Conservation (phyloP, 2,797 vertebrate genomes). For the Manis crassicaudata region DNA sequence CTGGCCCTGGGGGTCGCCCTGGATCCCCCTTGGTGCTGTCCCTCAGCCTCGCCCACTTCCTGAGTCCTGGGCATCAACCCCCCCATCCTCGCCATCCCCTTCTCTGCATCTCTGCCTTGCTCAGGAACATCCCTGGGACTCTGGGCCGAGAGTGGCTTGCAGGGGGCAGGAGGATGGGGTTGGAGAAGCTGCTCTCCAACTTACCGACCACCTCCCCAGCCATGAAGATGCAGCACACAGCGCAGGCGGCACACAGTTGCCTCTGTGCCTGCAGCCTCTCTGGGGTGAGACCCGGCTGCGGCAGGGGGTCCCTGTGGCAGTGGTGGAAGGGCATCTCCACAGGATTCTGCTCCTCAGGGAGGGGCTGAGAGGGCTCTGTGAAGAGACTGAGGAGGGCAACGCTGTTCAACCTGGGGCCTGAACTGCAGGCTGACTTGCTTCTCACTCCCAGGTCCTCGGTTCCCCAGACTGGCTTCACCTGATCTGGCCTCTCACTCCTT, state of each 20-base stretch:
- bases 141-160: not conserved
- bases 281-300: slow-evolving; percentile 71
- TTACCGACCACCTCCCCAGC: slow-evolving; percentile 96
- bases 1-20: fast-evolving
- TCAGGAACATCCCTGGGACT: not conserved
- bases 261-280: slow-evolving; percentile 89
- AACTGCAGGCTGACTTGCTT: not conserved
- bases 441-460: not conserved
- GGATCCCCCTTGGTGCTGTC: not conserved
- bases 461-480: not conserved
- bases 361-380: slow-evolving; percentile 85
- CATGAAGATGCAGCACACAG: slow-evolving; percentile 96
- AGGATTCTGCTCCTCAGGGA: slow-evolving; percentile 85
- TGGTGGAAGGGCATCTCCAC: slow-evolving; percentile 84
- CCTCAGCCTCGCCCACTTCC: not conserved
- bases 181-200: slow-evolving; percentile 14
- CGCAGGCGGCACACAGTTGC: slow-evolving; percentile 93
- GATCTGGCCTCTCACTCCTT: not conserved
- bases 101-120: not conserved
- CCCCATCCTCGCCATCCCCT: not conserved
- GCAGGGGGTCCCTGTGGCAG: slow-evolving; percentile 86
- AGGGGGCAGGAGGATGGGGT: not conserved
- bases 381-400: slow-evolving; percentile 87
- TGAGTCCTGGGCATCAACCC: not conserved
- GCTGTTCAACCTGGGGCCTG: not conserved